These are phyloP conservation scores for Enteromius paludinosus DNA, from an alignment of 2,797 vertebrate genomes.

Conservation along the genomic window DNA sequence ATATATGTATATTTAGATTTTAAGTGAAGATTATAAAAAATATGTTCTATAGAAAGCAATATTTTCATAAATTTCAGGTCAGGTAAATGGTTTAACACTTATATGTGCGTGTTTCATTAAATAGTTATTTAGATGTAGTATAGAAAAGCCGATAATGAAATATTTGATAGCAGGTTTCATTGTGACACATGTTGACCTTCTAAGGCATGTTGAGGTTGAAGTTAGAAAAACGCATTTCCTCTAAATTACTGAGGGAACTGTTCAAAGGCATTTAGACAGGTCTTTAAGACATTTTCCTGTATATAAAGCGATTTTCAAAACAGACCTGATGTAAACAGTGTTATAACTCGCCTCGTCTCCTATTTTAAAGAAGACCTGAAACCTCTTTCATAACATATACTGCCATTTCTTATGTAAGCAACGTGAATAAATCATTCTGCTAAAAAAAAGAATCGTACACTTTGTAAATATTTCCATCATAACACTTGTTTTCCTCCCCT, in stretches of 20 bases:
- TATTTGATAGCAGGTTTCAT: background rate
- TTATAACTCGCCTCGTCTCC: background rate
- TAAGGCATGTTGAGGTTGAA: background rate
- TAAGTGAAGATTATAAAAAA: background rate
- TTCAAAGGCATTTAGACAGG: background rate
- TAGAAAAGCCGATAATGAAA: background rate
- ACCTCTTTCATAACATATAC: background rate
- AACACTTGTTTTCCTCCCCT: background rate
- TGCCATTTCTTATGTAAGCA: background rate
- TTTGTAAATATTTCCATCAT: background rate
- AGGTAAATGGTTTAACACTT: background rate
- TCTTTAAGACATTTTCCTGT: background rate
- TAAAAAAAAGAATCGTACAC: background rate
- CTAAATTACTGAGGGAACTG: background rate
- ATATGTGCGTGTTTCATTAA: background rate
- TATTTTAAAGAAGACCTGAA: background rate
- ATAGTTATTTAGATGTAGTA: no score
- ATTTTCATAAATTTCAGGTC: background rate
- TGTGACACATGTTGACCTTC: background rate
- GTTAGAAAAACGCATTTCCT: background rate
- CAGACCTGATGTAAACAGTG: background rate
- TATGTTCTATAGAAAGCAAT: background rate
- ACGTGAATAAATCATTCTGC: background rate
- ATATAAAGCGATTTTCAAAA: background rate
- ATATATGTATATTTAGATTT: background rate